A percentile compares a stretch with the other conserved stretches of the same genome.
phyloP scores from a whole-genome alignment of 2,888 invertebrate species.

The Tuta absoluta region DNA sequence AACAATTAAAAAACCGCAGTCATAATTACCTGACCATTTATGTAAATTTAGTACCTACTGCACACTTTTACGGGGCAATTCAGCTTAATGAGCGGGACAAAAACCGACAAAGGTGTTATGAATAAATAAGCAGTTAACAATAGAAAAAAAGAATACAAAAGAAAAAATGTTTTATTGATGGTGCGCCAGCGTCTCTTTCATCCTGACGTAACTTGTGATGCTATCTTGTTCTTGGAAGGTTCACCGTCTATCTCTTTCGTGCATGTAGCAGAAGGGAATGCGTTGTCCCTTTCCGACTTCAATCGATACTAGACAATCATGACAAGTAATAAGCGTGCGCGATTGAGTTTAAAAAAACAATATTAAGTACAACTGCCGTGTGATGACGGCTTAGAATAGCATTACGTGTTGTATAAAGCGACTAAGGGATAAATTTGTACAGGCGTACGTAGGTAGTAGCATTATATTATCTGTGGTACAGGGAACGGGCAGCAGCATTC shows the following conservation, averaged over 20 bases:
- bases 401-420: too few relatives aligned
- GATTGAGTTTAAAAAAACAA: slow-evolving; percentile 32
- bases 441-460: too few relatives aligned
- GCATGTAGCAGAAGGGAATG: slow-evolving; percentile 30
- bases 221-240: slow-evolving; percentile 78
- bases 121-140: slow-evolving; percentile 72
- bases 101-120: slow-evolving; percentile 78
- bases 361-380: too few relatives aligned
- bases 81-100: slow-evolving; percentile 65
- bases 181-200: slow-evolving; percentile 69
- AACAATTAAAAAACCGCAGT: slow-evolving; percentile 31
- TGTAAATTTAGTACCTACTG: slow-evolving; percentile 39
- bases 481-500: too few relatives aligned
- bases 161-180: slow-evolving; percentile 61
- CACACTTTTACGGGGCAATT: slow-evolving; percentile 59
- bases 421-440: too few relatives aligned
- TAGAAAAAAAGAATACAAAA: slow-evolving; percentile 44
- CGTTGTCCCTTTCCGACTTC: slow-evolving; percentile 53
- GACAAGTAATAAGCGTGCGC: slow-evolving; percentile 56
- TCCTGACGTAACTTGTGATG: slow-evolving; percentile 66
- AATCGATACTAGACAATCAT: slow-evolving; percentile 74
- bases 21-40: slow-evolving; percentile 40
- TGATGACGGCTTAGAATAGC: too few relatives aligned
- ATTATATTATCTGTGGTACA: too few relatives aligned
- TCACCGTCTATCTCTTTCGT: slow-evolving; percentile 46